Evolutionary conservation across 2,888 invertebrate genomes (phyloP).

Genomic region (Leucoma salicis): DNA sequence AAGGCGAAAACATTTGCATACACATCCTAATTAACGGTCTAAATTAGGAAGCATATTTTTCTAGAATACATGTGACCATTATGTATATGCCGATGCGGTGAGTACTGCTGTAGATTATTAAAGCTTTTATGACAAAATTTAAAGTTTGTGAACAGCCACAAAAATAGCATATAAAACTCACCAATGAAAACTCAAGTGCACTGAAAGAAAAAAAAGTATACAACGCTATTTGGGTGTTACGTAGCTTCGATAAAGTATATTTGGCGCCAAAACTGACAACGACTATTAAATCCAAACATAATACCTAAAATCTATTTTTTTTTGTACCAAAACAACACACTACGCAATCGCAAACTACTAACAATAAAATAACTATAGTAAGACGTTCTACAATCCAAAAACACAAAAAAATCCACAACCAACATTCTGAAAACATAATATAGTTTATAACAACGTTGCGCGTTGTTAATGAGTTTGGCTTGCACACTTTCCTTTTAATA

Average conservation of each 20-base stretch:
- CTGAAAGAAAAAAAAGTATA: constrained; percentile 1
- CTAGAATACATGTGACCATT: not conserved
- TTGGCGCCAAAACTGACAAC: not conserved
- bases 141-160: constrained; percentile 7
- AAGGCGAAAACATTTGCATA: not conserved
- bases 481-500: constrained; percentile 50
- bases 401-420: constrained; percentile 49
- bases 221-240: not conserved
- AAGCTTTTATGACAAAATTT: constrained; percentile 14
- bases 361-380: constrained; percentile 28
- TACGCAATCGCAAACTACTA: constrained; percentile 19
- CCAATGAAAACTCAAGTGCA: not conserved
- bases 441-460: constrained; percentile 28
- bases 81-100: not conserved
- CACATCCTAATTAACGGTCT: not conserved
- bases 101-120: constrained; percentile 12
- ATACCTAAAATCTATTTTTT: constrained; percentile 12
- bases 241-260: not conserved
- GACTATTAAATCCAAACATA: constrained; percentile 4
- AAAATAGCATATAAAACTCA: constrained; percentile 3
- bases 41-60: not conserved
- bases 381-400: constrained; percentile 21
- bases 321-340: constrained; percentile 22
- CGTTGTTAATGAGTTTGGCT: constrained; percentile 30
- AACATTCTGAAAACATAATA: constrained; percentile 34